These are phyloP conservation scores for Xiphophorus maculatus DNA, from an alignment of 2,113 vertebrate genomes.

Conservation along the genomic window DNA sequence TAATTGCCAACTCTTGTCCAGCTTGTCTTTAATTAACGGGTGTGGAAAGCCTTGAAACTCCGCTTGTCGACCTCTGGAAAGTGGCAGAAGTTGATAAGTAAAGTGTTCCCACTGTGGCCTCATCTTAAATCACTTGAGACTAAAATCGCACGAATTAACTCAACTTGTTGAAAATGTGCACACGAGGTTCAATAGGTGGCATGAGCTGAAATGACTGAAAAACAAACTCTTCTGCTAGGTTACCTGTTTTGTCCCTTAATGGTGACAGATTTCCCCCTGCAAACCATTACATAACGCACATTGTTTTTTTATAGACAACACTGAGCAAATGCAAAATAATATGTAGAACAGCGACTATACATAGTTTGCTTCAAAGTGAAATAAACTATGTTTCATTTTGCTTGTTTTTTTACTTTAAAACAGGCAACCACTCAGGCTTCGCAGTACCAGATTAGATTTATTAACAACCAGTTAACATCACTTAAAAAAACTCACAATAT, in stretches of 20 bases:
- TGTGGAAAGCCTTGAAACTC: conserved; percentile 22
- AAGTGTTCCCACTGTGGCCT: conserved; percentile 31
- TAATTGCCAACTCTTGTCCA: conserved; percentile 77
- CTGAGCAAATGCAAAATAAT: not conserved
- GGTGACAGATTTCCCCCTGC: not conserved
- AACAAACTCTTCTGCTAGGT: not conserved
- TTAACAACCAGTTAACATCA: too few relatives aligned
- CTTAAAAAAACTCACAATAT: too few relatives aligned
- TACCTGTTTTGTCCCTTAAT: too few relatives aligned
- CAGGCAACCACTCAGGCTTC: too few relatives aligned
- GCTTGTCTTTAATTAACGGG: conserved; percentile 72
- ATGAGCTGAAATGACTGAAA: conserved; percentile 2
- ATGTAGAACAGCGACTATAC: not conserved
- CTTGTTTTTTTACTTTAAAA: too few relatives aligned
- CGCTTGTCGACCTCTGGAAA: conserved; percentile 46
- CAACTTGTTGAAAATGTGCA: conserved; percentile 18
- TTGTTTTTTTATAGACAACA: not conserved
- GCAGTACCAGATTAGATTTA: too few relatives aligned
- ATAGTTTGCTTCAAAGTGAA: not conserved
- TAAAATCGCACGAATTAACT: conserved; percentile 27
- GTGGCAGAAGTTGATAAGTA: conserved; percentile 34
- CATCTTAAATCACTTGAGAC: conserved; percentile 29
- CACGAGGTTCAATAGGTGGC: not conserved
- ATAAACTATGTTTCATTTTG: too few relatives aligned
- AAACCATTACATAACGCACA: not conserved